Evolutionary conservation across 2,113 vertebrate species (phyloP).

Genomic region (Ceuthmochares aereus): DNA sequence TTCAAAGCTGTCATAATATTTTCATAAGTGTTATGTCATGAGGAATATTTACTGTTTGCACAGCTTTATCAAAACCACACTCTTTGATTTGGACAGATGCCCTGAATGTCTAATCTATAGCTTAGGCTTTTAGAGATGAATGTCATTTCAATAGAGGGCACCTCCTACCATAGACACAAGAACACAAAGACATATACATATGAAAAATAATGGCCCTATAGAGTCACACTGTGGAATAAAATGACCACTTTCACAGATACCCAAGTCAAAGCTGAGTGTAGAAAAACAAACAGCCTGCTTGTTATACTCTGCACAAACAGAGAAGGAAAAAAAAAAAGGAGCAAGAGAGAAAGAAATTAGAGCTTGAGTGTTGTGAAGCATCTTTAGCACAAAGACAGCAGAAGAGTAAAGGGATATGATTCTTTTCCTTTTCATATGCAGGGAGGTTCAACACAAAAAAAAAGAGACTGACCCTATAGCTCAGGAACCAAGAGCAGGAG

Average conservation of each 20-base stretch:
- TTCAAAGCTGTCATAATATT: conserved; percentile 44
- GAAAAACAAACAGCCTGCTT: not conserved
- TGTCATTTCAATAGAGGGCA: not conserved
- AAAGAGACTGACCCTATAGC: no score
- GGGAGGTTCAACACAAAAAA: not conserved
- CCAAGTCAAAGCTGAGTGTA: not conserved
- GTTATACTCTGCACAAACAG: not conserved
- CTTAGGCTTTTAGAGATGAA: not conserved
- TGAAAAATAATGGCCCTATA: not conserved
- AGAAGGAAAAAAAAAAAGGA: not conserved
- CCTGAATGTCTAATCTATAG: not conserved
- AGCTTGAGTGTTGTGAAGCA: not conserved
- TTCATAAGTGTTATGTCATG: not conserved
- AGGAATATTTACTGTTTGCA: not conserved
- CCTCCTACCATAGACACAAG: accelerated
- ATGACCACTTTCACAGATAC: not conserved
- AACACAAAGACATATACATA: not conserved
- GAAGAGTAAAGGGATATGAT: not conserved
- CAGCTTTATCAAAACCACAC: not conserved
- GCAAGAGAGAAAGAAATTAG: not conserved
- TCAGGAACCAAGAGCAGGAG: no score
- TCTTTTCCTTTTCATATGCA: not conserved
- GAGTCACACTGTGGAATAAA: not conserved
- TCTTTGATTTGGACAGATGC: not conserved
- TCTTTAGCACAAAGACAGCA: not conserved